These are phyloP conservation scores for Phyllotreta cruciferae DNA, from an alignment of 2,888 invertebrate genomes.

Conservation along the genomic window DNA sequence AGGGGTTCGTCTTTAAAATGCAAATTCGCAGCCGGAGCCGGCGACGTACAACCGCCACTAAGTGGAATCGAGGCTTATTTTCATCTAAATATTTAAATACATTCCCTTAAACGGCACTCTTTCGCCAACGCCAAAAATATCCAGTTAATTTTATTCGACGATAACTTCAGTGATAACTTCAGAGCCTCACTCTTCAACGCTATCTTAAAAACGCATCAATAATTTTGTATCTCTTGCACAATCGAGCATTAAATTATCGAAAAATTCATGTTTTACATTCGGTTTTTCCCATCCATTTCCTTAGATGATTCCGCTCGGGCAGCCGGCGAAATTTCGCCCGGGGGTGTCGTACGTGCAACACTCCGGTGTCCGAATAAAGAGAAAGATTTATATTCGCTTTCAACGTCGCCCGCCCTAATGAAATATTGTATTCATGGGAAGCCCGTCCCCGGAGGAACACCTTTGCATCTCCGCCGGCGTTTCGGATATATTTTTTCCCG, in stretches of 20 bases:
- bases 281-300: too few species aligned
- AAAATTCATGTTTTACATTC: too few species aligned
- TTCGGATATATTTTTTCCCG: too few species aligned
- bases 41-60: constrained; percentile 32
- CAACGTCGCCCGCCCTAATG: constrained; percentile 50
- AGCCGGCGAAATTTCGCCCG: constrained; percentile 34
- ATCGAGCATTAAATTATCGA: too few species aligned
- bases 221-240: too few species aligned
- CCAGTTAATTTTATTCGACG: not conserved
- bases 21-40: constrained; percentile 34
- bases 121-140: constrained; percentile 8
- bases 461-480: constrained; percentile 27
- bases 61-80: constrained; percentile 31
- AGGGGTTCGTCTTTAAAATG: constrained; percentile 42
- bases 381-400: constrained; percentile 58
- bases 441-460: constrained; percentile 29
- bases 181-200: too few species aligned
- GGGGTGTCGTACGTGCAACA: constrained; percentile 31
- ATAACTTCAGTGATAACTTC: too few species aligned
- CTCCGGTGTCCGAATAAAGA: constrained; percentile 39
- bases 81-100: constrained; percentile 29
- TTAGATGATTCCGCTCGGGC: not conserved
- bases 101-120: constrained; percentile 13
- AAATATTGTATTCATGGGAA: constrained; percentile 46
- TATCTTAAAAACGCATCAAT: too few species aligned